Evolutionary conservation across 2,113 vertebrate genomes (phyloP).

Genomic region (Vombatus ursinus): DNA sequence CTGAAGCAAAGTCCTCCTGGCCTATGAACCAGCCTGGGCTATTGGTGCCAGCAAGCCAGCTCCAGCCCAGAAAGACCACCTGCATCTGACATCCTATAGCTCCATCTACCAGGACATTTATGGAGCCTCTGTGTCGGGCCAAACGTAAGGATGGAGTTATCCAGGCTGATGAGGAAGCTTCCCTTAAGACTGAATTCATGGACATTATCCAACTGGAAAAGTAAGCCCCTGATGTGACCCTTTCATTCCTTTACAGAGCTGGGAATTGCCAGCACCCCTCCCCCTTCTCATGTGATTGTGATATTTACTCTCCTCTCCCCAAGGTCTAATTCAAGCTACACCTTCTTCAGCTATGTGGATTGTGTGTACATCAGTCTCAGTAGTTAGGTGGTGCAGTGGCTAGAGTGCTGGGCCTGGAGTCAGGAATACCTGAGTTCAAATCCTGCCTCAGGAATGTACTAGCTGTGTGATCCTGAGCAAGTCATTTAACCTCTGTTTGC

Average conservation of each 20-base stretch:
- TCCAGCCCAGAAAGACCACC: constrained; percentile 94
- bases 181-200: constrained; percentile 96
- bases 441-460: too few species aligned
- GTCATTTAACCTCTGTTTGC: not conserved
- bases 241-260: constrained; percentile 22
- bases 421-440: too few species aligned
- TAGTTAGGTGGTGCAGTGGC: too few species aligned
- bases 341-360: constrained; percentile 62
- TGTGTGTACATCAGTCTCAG: too few species aligned
- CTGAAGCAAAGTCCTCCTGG: constrained; percentile 97
- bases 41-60: constrained; percentile 98
- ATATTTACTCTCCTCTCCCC: constrained; percentile 42
- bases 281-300: constrained; percentile 41
- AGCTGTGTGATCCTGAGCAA: not conserved
- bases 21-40: constrained; percentile 98
- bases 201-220: constrained; percentile 96
- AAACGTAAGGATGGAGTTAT: constrained; percentile 95
- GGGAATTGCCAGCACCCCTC: constrained; percentile 11
- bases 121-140: constrained; percentile 96
- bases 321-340: constrained; percentile 58
- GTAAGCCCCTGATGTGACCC: constrained; percentile 74
- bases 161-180: constrained; percentile 95
- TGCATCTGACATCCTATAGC: constrained; percentile 93
- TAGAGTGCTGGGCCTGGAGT: too few species aligned
- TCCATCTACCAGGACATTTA: constrained; percentile 94